Base-by-base conservation (phyloP, 2,888 invertebrate genomes). In the Scrobipalpa costella region DNA sequence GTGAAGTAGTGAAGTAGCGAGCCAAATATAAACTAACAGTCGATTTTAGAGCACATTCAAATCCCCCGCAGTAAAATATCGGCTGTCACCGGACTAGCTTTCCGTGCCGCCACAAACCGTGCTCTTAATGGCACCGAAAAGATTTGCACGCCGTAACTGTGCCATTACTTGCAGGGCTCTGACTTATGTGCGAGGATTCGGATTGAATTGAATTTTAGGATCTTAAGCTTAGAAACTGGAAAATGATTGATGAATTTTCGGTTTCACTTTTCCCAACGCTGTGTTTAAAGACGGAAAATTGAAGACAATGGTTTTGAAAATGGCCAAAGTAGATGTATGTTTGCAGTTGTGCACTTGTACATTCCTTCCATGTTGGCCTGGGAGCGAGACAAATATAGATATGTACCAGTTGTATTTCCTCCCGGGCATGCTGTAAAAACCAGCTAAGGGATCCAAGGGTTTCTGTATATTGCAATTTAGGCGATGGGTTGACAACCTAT, bases 121-220 rank as follows among this genome's bases (percentile, higher is more conserved):
- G 63, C 33, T 60, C 47, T 61, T 63, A 63, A 63, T 61, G 60
- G 38, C 44, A 47, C 36, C 33, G 60, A 44, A 50, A 63, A 60
- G 63, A 63, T 63, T 63, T 61, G 63, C 60, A 63, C 63, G 60
- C 55, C 38, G 50, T 21, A 8, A 49, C 34, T 1, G 44, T 2
- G 21, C 63, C 63, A 63, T 63, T 63, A 63, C 52, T 60, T 60
- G 55, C 63, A 63, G 63, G 19, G 57, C n/a, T 36, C 33, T 44
- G 57, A 55, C 55, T 55, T 55, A 55, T 55, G 55, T 15, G n/a
- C 13, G 8, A 19, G 9, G 55, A n/a, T 55, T 55, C 5, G 6
- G 21, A 11, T 33, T 33, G 55, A 34, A 55, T 55, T 55, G n/a
- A 55, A 55, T 55, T 33, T 55, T 15, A 55, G 55, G 44, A 6